Percentiles rank a stretch among this genome's conserved stretches.
phyloP scores from a whole-genome alignment of 2,888 invertebrate species.

The Junonia oenone region DNA sequence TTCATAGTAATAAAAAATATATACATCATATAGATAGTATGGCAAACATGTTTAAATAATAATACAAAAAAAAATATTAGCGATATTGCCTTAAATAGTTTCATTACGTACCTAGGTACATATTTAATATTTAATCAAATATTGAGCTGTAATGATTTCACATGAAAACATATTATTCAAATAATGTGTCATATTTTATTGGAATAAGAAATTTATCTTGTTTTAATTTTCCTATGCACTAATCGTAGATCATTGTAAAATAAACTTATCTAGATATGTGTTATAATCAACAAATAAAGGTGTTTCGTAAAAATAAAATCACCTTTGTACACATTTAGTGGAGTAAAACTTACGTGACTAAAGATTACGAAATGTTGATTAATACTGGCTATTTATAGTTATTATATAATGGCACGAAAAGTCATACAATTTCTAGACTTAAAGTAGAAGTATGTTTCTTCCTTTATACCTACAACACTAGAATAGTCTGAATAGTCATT shows the following conservation, averaged over 20 bases:
- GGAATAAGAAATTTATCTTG: too few species aligned
- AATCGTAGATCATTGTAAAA: not conserved
- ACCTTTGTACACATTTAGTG: slow-evolving; percentile 3
- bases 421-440: slow-evolving; percentile 7
- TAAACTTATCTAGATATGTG: not conserved
- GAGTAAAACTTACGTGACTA: slow-evolving; percentile 18
- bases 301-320: slow-evolving; percentile 3
- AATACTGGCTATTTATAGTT: slow-evolving; percentile 17
- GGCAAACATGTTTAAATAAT: too few species aligned
- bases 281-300: not conserved
- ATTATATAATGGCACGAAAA: slow-evolving; percentile 17
- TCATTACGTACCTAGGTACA: not conserved
- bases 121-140: too few species aligned
- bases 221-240: not conserved
- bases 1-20: too few species aligned
- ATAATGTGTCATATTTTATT: too few species aligned
- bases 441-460: too few species aligned
- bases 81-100: too few species aligned
- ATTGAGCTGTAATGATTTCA: not conserved
- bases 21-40: too few species aligned
- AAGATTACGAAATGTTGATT: slow-evolving; percentile 23
- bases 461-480: too few species aligned
- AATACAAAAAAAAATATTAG: too few species aligned
- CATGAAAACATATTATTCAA: too few species aligned
- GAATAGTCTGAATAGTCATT: too few species aligned